Evolutionary conservation across 2,797 vertebrate genomes (phyloP).

Genomic region (Oceanodroma leucorhoa): DNA sequence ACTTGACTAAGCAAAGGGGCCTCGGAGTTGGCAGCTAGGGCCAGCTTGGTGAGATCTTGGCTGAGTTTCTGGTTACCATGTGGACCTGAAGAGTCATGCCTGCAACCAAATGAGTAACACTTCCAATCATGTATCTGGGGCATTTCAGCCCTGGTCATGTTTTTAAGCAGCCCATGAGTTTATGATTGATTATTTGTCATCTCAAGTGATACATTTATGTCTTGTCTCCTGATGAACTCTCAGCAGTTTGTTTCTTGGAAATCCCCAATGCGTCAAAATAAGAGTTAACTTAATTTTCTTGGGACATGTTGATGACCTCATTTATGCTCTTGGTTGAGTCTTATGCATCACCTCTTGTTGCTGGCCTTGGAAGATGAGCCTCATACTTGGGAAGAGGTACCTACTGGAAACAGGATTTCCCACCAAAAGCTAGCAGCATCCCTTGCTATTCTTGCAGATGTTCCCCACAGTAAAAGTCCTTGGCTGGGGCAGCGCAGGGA

Average conservation of each 20-base stretch:
- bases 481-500: neutral
- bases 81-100: conserved; percentile 1
- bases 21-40: neutral
- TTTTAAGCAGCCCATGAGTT: neutral
- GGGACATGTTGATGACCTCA: neutral
- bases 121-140: neutral
- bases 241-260: neutral
- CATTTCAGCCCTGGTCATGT: neutral
- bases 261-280: neutral
- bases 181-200: conserved; percentile 31
- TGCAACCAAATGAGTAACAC: conserved; percentile 1
- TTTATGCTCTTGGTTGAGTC: neutral
- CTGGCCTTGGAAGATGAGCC: neutral
- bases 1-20: neutral
- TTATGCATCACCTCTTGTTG: neutral
- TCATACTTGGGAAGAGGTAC: neutral
- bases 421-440: neutral
- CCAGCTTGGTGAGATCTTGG: conserved; percentile 19
- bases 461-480: neutral
- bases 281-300: neutral
- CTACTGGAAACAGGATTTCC: conserved; percentile 3
- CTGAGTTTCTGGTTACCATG: conserved; percentile 7
- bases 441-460: neutral
- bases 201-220: neutral
- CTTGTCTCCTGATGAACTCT: neutral